Evolutionary conservation across 2,888 invertebrate species (phyloP).

Genomic region (Caenorhabditis sp.): DNA sequence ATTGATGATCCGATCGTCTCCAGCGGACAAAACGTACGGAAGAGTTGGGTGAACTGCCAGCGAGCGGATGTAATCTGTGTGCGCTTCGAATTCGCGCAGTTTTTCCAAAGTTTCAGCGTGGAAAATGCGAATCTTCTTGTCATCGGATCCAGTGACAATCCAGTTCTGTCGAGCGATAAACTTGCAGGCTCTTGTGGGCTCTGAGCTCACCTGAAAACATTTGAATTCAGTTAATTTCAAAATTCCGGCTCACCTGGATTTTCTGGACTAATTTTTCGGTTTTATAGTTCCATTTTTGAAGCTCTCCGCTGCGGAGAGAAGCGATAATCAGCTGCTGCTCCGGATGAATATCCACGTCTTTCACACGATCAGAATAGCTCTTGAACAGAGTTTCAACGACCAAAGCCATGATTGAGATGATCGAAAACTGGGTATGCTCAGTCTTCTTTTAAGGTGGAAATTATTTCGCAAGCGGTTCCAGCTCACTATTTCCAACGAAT

Average conservation of each 20-base stretch:
- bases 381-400: constrained; percentile 95
- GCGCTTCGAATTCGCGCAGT: constrained; percentile 95
- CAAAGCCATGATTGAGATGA: background rate
- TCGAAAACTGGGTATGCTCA: background rate
- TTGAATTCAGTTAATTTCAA: background rate
- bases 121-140: constrained; percentile 85
- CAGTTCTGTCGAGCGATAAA: constrained; percentile 96
- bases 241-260: constrained; percentile 84
- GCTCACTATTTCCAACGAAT: constrained; percentile 28
- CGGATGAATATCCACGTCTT: constrained; percentile 96
- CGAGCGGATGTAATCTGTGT: constrained; percentile 94
- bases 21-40: constrained; percentile 92
- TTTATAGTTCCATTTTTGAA: constrained; percentile 99
- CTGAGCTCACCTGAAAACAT: constrained; percentile 88
- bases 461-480: constrained; percentile 8
- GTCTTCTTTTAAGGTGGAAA: too few relatives aligned
- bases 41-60: constrained; percentile 97
- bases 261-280: constrained; percentile 87
- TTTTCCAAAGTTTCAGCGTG: constrained; percentile 87
- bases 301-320: constrained; percentile 96
- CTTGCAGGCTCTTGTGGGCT: constrained; percentile 94
- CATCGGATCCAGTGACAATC: constrained; percentile 94
- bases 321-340: constrained; percentile 98
- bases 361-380: constrained; percentile 96
- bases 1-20: constrained; percentile 97